phyloP scores from a whole-genome alignment of 2,797 vertebrate species.

The Phoxinus dragarum region DNA sequence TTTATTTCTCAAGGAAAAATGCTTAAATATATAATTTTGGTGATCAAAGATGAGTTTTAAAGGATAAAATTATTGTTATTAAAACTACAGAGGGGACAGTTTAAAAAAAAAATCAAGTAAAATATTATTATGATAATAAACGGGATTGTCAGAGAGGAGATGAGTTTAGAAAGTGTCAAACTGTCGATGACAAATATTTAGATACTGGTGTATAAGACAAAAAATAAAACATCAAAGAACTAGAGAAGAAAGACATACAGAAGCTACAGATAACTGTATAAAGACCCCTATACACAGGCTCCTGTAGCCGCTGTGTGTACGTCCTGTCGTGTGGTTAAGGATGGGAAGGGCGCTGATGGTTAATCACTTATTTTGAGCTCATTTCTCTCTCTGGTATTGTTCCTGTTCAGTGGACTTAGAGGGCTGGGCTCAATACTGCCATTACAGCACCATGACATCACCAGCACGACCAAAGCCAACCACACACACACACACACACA shows the following conservation, averaged over 20 bases:
- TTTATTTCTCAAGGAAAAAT: too few species aligned
- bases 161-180: not conserved
- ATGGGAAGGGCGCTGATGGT: conserved; percentile 39
- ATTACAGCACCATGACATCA: conserved; percentile 65
- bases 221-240: not conserved
- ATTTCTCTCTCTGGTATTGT: conserved; percentile 62
- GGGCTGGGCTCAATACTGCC: conserved; percentile 56
- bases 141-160: not conserved
- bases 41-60: too few species aligned
- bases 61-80: too few species aligned
- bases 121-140: not conserved
- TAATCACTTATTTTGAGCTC: conserved; percentile 60
- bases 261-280: not conserved
- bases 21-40: too few species aligned
- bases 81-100: too few species aligned
- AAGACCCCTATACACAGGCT: not conserved
- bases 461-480: conserved; percentile 12
- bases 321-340: conserved; percentile 35
- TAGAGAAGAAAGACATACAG: not conserved
- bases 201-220: not conserved
- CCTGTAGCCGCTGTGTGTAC: not conserved
- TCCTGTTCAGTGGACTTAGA: conserved; percentile 62
- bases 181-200: not conserved
- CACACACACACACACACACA: not conserved
- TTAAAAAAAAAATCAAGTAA: too few species aligned